phyloP scores from a whole-genome alignment of 2,888 invertebrate genomes.

The Chaitophorus viminalis region DNA sequence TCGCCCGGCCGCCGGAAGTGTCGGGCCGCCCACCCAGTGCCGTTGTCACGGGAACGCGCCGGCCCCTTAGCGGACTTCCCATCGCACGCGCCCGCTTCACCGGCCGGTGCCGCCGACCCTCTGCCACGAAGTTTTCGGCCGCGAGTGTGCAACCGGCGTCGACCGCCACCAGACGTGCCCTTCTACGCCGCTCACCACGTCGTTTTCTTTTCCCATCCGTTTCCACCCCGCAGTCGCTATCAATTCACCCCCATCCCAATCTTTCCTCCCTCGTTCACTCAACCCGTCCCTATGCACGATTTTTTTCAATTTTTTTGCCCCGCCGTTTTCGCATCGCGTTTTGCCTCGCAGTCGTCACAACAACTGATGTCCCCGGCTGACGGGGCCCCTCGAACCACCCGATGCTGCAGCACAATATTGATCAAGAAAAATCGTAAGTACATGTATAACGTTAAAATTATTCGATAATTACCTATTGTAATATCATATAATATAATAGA shows the following conservation, averaged over 20 bases:
- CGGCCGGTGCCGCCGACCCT: not conserved
- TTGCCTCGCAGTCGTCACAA: not conserved
- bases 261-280: no score
- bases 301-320: no score
- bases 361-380: not conserved
- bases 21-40: constrained; percentile 3
- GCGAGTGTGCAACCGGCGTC: constrained; percentile 49
- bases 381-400: not conserved
- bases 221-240: no score
- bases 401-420: no score
- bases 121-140: not conserved
- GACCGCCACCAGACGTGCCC: constrained; percentile 34
- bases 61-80: constrained; percentile 5
- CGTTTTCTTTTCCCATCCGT: not conserved
- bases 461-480: no score
- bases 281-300: no score
- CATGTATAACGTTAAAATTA: no score
- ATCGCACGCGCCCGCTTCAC: not conserved
- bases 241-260: no score
- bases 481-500: no score
- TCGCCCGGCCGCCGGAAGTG: not conserved
- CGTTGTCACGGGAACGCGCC: constrained; percentile 42
- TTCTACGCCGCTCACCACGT: constrained; percentile 21
- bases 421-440: not conserved
- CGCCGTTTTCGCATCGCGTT: not conserved